A percentile compares a stretch with the other conserved stretches of the same genome.
Conservation (phyloP, 2,888 invertebrate genomes). For the Rhyacophila evoluta region DNA sequence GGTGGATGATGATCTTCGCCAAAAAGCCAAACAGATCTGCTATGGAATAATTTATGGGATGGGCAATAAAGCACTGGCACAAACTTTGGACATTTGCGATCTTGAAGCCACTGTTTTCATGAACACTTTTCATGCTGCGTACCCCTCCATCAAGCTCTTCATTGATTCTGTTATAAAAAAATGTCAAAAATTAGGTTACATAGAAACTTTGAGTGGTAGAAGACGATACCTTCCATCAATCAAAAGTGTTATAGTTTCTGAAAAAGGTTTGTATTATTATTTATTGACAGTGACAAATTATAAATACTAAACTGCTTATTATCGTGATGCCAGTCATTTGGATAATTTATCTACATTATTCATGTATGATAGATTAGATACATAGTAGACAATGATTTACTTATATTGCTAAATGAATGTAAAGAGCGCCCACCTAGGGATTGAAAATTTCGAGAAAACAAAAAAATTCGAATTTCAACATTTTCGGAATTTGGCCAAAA, state of each 20-base stretch:
- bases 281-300: no score
- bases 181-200: slow-evolving; percentile 80
- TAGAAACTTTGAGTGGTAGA: slow-evolving; percentile 86
- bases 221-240: slow-evolving; percentile 84
- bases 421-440: no score
- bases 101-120: slow-evolving; percentile 84
- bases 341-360: no score
- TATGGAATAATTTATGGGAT: slow-evolving; percentile 99
- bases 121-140: slow-evolving; percentile 83
- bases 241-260: slow-evolving; percentile 70
- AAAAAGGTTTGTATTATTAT: slow-evolving; percentile 73
- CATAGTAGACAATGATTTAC: no score
- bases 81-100: slow-evolving; percentile 82
- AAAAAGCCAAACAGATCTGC: slow-evolving; percentile 91
- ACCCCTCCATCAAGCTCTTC: slow-evolving; percentile 77
- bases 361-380: no score
- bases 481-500: no score
- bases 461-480: no score
- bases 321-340: no score
- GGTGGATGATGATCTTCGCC: slow-evolving; percentile 83
- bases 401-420: no score
- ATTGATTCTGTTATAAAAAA: slow-evolving; percentile 68
- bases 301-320: no score
- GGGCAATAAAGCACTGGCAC: slow-evolving; percentile 85
- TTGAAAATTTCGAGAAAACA: no score